Conservation (phyloP, 2,888 invertebrate species). For the Leptopilina myrica region DNA sequence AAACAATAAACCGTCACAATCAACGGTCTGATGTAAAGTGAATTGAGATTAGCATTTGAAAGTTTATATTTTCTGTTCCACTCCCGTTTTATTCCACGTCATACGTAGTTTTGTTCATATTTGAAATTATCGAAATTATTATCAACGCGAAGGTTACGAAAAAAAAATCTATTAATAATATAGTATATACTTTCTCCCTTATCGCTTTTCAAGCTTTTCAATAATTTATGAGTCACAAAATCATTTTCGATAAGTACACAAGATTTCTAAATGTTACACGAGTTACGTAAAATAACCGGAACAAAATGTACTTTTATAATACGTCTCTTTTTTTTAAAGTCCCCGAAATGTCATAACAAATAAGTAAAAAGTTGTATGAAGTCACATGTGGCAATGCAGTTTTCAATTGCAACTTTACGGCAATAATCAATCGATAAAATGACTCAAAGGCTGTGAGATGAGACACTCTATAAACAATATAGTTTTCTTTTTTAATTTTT, state of each 20-base stretch:
- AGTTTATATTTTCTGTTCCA: not conserved
- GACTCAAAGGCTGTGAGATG: too few relatives aligned
- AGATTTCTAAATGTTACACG: not conserved
- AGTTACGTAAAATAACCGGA: not conserved
- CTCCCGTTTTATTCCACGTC: not conserved
- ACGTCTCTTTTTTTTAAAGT: not conserved
- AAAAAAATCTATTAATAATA: too few relatives aligned
- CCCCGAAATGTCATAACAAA: slow-evolving; percentile 14
- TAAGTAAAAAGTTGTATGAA: not conserved
- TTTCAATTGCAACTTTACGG: too few relatives aligned
- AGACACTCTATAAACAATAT: too few relatives aligned
- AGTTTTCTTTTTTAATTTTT: too few relatives aligned
- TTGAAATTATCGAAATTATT: not conserved
- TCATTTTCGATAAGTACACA: slow-evolving; percentile 2
- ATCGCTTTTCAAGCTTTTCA: not conserved
- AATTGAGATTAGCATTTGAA: not conserved
- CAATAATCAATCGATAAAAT: too few relatives aligned
- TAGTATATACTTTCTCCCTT: not conserved
- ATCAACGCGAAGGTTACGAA: not conserved
- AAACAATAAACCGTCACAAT: not conserved
- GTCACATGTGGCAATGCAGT: not conserved
- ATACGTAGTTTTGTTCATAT: not conserved
- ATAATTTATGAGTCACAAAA: not conserved
- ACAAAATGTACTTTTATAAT: not conserved
- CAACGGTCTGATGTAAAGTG: not conserved